Base-by-base conservation (phyloP, 2,888 invertebrate species). In the Philopedon plagiatum region DNA sequence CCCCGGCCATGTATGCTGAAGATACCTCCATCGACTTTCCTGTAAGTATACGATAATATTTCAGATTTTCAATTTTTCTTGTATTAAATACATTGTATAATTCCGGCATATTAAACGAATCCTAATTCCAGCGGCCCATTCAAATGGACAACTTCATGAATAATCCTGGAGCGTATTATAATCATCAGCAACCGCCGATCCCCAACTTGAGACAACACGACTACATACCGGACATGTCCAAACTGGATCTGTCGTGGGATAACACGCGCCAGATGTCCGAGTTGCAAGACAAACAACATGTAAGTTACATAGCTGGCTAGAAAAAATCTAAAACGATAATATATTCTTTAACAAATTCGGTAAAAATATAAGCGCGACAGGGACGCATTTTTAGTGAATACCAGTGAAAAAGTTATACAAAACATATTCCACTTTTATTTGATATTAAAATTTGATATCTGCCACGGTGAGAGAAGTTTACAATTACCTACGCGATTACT, bases 21-120 rank as follows among this genome's bases (percentile, higher is more conserved):
- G 88, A 88, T 73, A 84, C 86, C 58, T 86, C 87, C 68, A 87
- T 88, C 78, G 84, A 86, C 69, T 87, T 86, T 79, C 84, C 85
- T 84, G 87, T 87, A 77, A 79, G 79, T 76, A 21, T 15, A 34
- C 44, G 29, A 9, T 46, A 18, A 44, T 3, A 18, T 18, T 44
- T n/a, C n/a, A n/a, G 37, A 4, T n/a, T n/a, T 37, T 4, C 1
- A n/a, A 37, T 4, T 37, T 37, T 11, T 60, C 18, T 29, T 29
- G 29, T 29, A 29, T 29, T 29, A 29, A 29, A 29, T 29, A 29
- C 29, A 5, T 3, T 29, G 7, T 29, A 29, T 5, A 11, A 34
- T 34, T 34, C 9, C 5, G 11, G 2, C 34, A 9, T 19, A 60
- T 57, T 57, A 29, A 5, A 23, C 8, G 9, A 7, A 3, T 56